These are phyloP conservation scores for Hapalemur alaotrensis DNA, from an alignment of 2,797 vertebrate genomes.

Conservation along the genomic window DNA sequence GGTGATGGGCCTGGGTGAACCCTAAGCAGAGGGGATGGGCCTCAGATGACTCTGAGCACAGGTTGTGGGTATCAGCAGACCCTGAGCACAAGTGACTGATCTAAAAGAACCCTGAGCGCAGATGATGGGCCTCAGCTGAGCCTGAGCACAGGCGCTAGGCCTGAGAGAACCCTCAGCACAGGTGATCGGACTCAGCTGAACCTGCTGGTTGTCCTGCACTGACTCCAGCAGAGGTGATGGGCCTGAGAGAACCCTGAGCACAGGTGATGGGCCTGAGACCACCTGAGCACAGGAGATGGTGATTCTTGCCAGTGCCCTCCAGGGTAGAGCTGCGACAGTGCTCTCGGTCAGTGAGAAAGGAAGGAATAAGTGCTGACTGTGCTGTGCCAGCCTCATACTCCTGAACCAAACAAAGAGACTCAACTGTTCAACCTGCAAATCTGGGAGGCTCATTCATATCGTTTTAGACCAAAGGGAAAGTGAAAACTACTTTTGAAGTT, in stretches of 20 bases:
- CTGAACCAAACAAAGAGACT: not conserved
- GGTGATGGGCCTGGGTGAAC: too few relatives aligned
- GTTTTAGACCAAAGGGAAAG: not conserved
- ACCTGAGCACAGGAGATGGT: not conserved
- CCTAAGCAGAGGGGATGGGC: too few relatives aligned
- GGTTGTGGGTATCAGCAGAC: too few relatives aligned
- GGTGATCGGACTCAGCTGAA: too few relatives aligned
- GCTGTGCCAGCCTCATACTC: accelerated
- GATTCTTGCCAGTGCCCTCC: not conserved
- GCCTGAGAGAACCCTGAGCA: not conserved
- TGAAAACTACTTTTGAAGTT: not conserved
- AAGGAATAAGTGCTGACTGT: accelerated
- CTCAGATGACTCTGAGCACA: too few relatives aligned
- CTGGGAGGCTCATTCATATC: not conserved
- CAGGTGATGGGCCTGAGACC: too few relatives aligned
- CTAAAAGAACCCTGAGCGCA: too few relatives aligned
- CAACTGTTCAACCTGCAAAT: not conserved
- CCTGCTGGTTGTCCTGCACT: accelerated
- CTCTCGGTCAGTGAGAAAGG: not conserved
- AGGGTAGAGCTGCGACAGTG: not conserved
- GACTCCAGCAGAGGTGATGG: accelerated
- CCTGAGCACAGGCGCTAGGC: accelerated
- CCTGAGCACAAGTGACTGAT: too few relatives aligned
- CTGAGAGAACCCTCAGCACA: not conserved
- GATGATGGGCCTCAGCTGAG: not conserved